phyloP scores from a whole-genome alignment of 2,113 vertebrate species.

The Beaufortia kweichowensis region DNA sequence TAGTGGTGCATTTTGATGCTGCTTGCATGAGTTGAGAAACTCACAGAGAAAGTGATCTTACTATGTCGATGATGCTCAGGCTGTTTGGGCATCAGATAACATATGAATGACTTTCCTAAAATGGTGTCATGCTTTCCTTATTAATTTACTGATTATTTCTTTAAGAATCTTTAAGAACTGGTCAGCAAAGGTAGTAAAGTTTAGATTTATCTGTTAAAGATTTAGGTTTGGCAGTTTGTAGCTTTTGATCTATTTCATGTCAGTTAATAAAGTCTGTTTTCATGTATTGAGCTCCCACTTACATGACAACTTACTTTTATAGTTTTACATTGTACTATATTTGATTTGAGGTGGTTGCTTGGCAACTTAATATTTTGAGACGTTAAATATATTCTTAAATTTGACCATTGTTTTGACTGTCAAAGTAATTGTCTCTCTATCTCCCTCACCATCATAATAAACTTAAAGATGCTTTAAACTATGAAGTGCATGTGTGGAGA shows the following conservation, averaged over 20 bases:
- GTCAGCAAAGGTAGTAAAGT: background rate
- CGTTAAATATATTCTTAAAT: background rate
- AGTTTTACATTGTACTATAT: too few species aligned
- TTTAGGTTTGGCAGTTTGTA: too few species aligned
- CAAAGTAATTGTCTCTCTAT: background rate
- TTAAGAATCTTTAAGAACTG: background rate
- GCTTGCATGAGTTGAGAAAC: background rate
- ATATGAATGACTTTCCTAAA: slow-evolving; percentile 44
- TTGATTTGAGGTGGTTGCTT: too few species aligned
- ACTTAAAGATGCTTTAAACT: background rate
- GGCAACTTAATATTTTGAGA: too few species aligned
- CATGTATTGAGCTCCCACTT: too few species aligned
- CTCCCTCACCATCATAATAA: background rate
- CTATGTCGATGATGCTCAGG: slow-evolving; percentile 3
- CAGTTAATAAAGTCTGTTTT: too few species aligned
- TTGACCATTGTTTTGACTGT: background rate
- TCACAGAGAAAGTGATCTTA: slow-evolving; percentile 14
- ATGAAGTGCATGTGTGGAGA: background rate
- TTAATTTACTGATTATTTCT: background rate
- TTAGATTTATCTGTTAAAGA: too few species aligned
- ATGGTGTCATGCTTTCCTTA: slow-evolving; percentile 17
- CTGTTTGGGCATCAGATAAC: slow-evolving; percentile 37
- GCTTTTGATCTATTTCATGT: too few species aligned
- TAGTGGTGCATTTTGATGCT: too few species aligned
- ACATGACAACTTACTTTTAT: too few species aligned